Percentiles rank a stretch among this genome's conserved stretches.
phyloP scores from a whole-genome alignment of 2,113 vertebrate genomes.

The Baryphthengus martii region DNA sequence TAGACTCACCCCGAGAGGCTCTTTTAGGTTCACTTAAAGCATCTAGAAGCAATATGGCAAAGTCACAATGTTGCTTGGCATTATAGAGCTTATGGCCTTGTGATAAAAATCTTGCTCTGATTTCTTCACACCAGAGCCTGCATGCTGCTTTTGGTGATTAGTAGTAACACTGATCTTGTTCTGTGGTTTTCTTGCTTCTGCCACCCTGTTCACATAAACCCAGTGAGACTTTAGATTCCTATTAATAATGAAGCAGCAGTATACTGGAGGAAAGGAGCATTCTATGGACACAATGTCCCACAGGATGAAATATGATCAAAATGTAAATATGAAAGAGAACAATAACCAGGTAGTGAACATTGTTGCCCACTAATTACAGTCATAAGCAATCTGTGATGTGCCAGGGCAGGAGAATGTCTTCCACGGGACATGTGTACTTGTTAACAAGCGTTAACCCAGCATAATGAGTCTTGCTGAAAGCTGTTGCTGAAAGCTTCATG shows the following conservation, averaged over 20 bases:
- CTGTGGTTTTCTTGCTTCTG: background rate
- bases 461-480: background rate
- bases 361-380: background rate
- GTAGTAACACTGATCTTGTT: background rate
- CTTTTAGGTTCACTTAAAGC: background rate
- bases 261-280: background rate
- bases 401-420: background rate
- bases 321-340: background rate
- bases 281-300: background rate
- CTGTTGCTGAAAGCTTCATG: background rate
- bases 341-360: background rate
- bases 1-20: background rate
- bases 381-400: background rate
- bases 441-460: conserved; percentile 16
- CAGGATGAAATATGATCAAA: background rate
- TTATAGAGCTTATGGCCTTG: background rate
- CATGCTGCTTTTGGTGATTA: background rate
- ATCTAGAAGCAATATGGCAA: background rate
- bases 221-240: background rate
- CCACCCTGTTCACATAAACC: background rate
- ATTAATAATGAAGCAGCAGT: background rate
- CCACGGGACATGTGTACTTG: background rate
- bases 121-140: background rate
- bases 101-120: background rate
- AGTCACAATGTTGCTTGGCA: background rate